phyloP scores from a whole-genome alignment of 2,888 invertebrate genomes.

The Celastrina argiolus region DNA sequence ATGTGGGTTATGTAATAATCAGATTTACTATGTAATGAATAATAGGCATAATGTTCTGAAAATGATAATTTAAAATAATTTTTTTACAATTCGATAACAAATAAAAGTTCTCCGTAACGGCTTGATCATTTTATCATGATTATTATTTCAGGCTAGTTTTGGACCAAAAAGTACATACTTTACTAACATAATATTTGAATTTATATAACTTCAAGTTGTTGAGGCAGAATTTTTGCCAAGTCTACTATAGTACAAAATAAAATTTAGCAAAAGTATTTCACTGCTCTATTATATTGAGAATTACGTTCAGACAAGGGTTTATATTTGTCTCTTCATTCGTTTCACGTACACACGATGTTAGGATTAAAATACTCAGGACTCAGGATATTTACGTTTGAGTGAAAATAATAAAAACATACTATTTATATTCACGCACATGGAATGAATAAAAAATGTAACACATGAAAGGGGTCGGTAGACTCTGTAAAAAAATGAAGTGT shows the following conservation, averaged over 20 bases:
- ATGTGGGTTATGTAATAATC: not conserved
- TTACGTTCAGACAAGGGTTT: not conserved
- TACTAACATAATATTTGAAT: too few species aligned
- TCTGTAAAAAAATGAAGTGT: constrained; percentile 54
- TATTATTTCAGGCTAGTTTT: too few species aligned
- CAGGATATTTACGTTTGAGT: constrained; percentile 15
- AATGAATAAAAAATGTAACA: constrained; percentile 11
- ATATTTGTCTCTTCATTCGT: not conserved
- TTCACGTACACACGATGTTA: constrained; percentile 3
- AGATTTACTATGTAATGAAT: not conserved
- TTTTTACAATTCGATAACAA: too few species aligned
- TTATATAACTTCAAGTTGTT: too few species aligned
- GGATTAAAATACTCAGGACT: not conserved
- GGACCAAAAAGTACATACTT: too few species aligned
- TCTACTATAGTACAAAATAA: not conserved
- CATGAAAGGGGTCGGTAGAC: constrained; percentile 31
- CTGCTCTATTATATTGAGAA: not conserved
- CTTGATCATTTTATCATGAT: too few species aligned
- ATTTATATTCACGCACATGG: not conserved
- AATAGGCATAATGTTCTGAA: too few species aligned
- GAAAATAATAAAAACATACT: constrained; percentile 5
- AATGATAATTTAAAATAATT: too few species aligned
- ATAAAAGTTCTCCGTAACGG: too few species aligned
- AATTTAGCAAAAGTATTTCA: not conserved
- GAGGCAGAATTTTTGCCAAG: not conserved